Evolutionary conservation across 1,140 invertebrate genomes (phyloP).

Genomic region (Meteorus sp.): DNA sequence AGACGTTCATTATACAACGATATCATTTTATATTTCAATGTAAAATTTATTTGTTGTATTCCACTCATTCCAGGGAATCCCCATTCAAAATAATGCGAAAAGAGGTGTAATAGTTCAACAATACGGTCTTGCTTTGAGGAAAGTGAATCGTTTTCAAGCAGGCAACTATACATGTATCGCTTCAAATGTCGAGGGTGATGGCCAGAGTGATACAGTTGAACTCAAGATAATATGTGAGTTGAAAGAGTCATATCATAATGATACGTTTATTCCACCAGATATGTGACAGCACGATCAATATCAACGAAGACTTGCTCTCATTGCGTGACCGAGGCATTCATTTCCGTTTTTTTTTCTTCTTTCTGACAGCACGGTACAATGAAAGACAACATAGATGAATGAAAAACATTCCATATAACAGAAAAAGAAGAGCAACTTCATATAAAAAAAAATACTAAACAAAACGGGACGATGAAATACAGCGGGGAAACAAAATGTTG

Average conservation of each 20-base stretch:
- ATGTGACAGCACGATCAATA: not conserved
- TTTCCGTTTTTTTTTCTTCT: not conserved
- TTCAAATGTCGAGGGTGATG: slow-evolving; percentile 86
- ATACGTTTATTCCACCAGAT: slow-evolving; percentile 7
- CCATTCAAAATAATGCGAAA: slow-evolving; percentile 79
- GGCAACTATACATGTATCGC: slow-evolving; percentile 88
- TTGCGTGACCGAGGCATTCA: not conserved
- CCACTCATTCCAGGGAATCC: slow-evolving; percentile 65
- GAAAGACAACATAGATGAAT: not conserved
- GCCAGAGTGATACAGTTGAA: slow-evolving; percentile 76
- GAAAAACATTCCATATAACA: not conserved
- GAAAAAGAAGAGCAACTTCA: not conserved
- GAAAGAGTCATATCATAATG: slow-evolving; percentile 8
- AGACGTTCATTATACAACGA: too few relatives aligned
- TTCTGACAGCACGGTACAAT: too few relatives aligned
- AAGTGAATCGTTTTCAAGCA: slow-evolving; percentile 74
- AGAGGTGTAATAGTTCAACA: slow-evolving; percentile 82
- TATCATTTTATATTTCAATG: too few relatives aligned
- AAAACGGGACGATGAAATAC: too few relatives aligned
- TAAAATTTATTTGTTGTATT: too few relatives aligned
- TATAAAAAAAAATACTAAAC: too few relatives aligned
- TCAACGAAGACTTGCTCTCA: not conserved
- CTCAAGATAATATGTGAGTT: slow-evolving; percentile 90
- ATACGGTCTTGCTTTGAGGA: slow-evolving; percentile 76
- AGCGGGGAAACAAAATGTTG: not conserved